These are phyloP conservation scores for Eudasyphora cyanicolor DNA, from an alignment of 2,888 invertebrate species.

Conservation along the genomic window DNA sequence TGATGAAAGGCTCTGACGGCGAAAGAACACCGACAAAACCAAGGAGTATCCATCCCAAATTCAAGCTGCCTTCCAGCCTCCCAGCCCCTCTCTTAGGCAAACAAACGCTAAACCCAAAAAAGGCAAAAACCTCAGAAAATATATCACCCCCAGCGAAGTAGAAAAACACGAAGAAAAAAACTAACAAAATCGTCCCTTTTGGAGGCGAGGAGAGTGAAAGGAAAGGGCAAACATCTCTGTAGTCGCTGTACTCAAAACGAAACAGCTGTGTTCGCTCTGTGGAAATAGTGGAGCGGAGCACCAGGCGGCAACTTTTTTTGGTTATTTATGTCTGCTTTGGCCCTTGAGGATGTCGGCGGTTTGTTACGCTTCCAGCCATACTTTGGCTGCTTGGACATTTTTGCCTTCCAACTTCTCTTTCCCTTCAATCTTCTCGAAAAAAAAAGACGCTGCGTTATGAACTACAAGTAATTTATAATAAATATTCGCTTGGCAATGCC, in stretches of 20 bases:
- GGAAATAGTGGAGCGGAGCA: background rate
- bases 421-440: no score
- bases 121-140: background rate
- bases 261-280: conserved; percentile 17
- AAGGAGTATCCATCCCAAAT: no score
- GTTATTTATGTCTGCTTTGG: conserved; percentile 22
- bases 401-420: conserved; percentile 12
- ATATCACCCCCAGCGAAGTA: background rate
- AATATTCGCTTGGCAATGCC: conserved; percentile 6
- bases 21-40: no score
- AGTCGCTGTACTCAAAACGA: background rate
- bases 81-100: background rate
- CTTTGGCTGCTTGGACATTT: background rate
- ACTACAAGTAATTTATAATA: conserved; percentile 30
- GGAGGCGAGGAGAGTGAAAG: background rate
- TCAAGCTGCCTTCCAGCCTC: no score
- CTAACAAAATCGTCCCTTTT: background rate
- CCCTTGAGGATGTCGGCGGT: conserved; percentile 18
- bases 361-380: conserved; percentile 17
- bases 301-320: background rate
- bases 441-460: background rate
- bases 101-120: background rate
- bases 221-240: background rate
- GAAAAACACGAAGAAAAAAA: background rate
- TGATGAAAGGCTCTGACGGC: background rate